Evolutionary conservation across 1,140 invertebrate genomes (phyloP), one percentile per base, ranked within the genome.

Genomic region (Drosophila pallidifrons): DNA sequence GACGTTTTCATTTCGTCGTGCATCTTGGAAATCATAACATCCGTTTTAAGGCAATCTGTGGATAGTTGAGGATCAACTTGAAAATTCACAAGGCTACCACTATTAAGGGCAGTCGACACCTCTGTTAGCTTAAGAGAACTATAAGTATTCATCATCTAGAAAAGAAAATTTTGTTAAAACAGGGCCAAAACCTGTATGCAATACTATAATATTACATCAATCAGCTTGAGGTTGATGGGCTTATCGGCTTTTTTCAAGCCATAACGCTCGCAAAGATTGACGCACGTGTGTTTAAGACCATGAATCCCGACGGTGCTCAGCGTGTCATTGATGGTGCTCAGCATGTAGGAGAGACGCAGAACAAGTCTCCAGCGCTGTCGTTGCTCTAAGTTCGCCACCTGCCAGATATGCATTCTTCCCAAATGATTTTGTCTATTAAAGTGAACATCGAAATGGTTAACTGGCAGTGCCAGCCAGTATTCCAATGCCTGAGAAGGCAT

Each of bases 71-170:
- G 32, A 59, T 68, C 43, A 1, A n/a, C 0, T n/a, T 68, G 54
- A 5, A 68, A 46, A 3, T 59, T 58, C 2, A 68, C n/a, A 11
- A 68, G 20, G 1, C 41, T 30, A 2, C 65, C 54, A 5, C 16
- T 57, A 0, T 4, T 15, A 6, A 32, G 25, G 32, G 65, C 55
- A 25, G 13, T 20, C 7, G 11, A 11, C 3, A 59, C 16, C 8
- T 38, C 65, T 0, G 16, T 20, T 4, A 49, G 20, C 7, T 51
- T 68, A 2, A 25, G 11, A 15, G 54, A 4, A 20, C 54, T 45
- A 13, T 68, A 54, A 7, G 55, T 38, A 15, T 38, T 47, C 45
- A 68, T 58, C 54, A 68, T 59, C 65, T 68, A 32, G 7, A 57
- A 25, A 25, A 25, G 20, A 25, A 25, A 4, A 25, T 3, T 25